Evolutionary conservation across 1,140 invertebrate species (phyloP).

Genomic region (Bombus terrestris): DNA sequence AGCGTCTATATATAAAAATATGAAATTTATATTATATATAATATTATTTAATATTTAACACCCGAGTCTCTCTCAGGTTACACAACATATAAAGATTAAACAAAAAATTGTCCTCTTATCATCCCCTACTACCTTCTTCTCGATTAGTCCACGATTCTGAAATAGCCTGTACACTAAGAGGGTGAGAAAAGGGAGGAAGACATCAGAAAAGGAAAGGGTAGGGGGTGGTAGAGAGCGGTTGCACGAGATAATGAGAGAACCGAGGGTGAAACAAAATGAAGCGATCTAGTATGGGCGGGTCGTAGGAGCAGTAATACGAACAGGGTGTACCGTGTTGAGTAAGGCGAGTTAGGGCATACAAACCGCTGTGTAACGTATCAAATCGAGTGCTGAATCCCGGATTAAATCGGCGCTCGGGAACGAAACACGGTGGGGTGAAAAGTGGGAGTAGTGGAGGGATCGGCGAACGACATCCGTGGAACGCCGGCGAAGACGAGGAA

Average conservation of each 20-base stretch:
- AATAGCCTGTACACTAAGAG: neutral
- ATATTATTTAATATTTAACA: neutral
- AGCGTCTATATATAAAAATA: no score
- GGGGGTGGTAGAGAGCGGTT: slow-evolving; percentile 21
- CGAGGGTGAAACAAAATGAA: slow-evolving; percentile 62
- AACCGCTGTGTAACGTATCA: slow-evolving; percentile 81
- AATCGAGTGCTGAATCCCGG: slow-evolving; percentile 83
- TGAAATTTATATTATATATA: no score
- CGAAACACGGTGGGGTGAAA: slow-evolving; percentile 55
- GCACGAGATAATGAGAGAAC: slow-evolving; percentile 53
- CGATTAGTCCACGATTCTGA: neutral
- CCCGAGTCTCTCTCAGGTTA: neutral
- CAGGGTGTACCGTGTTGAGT: slow-evolving; percentile 64
- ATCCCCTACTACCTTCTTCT: no score
- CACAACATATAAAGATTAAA: neutral
- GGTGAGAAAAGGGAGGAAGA: slow-evolving; percentile 26
- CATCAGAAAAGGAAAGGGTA: neutral
- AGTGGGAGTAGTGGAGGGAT: slow-evolving; percentile 2
- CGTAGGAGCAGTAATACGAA: slow-evolving; percentile 71
- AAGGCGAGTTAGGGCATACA: slow-evolving; percentile 70
- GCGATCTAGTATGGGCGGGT: slow-evolving; percentile 65
- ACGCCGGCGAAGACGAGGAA: slow-evolving; percentile 54
- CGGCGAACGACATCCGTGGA: slow-evolving; percentile 49
- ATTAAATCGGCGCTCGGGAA: slow-evolving; percentile 74
- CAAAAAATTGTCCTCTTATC: neutral